phyloP scores from a whole-genome alignment of 2,113 vertebrate genomes.

The Microcebus murinus region DNA sequence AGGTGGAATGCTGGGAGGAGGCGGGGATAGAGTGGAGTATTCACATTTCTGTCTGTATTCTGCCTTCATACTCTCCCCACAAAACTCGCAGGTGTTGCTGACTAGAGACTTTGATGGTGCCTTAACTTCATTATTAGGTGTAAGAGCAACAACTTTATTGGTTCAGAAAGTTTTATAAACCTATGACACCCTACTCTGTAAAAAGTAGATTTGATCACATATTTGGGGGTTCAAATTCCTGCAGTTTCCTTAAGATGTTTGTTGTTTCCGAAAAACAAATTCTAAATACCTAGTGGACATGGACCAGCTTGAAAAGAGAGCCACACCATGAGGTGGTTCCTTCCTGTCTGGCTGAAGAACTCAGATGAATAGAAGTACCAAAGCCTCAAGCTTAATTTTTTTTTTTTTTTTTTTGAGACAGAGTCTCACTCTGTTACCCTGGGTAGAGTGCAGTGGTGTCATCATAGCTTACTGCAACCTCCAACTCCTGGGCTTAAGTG shows the following conservation, averaged over 20 bases:
- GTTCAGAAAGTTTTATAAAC: constrained; percentile 31
- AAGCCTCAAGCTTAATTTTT: constrained; percentile 9
- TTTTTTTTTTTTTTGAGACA: too few species aligned
- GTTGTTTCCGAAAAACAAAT: not conserved
- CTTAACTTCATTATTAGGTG: constrained; percentile 9
- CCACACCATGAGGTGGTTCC: not conserved
- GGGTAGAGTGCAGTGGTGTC: too few species aligned
- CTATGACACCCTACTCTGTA: not conserved
- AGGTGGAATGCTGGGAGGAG: constrained; percentile 65
- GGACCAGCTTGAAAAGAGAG: constrained; percentile 18
- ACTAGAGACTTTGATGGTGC: constrained; percentile 3
- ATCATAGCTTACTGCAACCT: too few species aligned
- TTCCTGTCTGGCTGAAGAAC: constrained; percentile 57
- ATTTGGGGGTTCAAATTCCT: not conserved
- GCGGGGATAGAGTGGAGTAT: not conserved
- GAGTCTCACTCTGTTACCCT: too few species aligned
- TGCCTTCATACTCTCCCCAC: constrained; percentile 52
- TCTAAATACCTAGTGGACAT: not conserved
- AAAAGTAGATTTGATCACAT: constrained; percentile 46
- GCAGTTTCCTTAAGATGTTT: constrained; percentile 38
- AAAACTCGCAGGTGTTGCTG: constrained; percentile 46
- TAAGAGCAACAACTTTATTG: not conserved
- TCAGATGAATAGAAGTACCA: constrained; percentile 20
- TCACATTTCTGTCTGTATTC: constrained; percentile 12
- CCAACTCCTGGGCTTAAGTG: too few species aligned